phyloP scores from a whole-genome alignment of 2,113 vertebrate species.

The Neofelis nebulosa region DNA sequence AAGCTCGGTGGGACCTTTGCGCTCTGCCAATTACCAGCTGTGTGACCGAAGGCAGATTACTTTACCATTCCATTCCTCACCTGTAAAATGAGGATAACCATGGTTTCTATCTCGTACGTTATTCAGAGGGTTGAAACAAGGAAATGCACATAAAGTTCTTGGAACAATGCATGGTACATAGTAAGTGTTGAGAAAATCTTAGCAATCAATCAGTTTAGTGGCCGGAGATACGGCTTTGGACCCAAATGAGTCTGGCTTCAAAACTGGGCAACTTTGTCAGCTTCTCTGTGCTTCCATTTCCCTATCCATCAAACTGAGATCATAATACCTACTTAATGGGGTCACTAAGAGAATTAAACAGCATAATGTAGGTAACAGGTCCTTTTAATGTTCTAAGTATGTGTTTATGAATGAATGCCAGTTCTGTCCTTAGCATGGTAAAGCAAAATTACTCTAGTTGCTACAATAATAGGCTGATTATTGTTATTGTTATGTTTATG shows the following conservation, averaged over 20 bases:
- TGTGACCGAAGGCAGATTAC: background rate
- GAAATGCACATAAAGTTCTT: background rate
- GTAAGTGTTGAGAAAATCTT: background rate
- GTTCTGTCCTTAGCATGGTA: background rate
- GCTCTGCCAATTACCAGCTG: background rate
- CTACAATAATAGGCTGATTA: conserved; percentile 11
- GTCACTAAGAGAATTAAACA: background rate
- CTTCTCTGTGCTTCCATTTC: background rate
- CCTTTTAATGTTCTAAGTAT: background rate
- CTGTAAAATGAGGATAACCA: background rate
- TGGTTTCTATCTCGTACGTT: background rate
- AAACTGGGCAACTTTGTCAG: background rate
- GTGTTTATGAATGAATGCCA: background rate
- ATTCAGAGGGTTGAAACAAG: background rate
- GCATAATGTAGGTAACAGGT: background rate
- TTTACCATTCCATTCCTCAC: background rate
- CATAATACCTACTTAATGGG: background rate
- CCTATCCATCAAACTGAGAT: background rate
- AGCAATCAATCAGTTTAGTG: background rate
- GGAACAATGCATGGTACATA: background rate
- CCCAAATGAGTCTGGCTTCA: conserved; percentile 1
- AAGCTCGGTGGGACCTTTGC: background rate
- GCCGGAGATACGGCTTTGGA: background rate
- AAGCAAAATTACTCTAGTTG: background rate
- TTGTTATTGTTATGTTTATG: conserved; percentile 23